A percentile compares a stretch with the other conserved stretches of the same genome.
Conservation (phyloP, 2,113 vertebrate genomes). For the Mesembrinibis cayennensis region DNA sequence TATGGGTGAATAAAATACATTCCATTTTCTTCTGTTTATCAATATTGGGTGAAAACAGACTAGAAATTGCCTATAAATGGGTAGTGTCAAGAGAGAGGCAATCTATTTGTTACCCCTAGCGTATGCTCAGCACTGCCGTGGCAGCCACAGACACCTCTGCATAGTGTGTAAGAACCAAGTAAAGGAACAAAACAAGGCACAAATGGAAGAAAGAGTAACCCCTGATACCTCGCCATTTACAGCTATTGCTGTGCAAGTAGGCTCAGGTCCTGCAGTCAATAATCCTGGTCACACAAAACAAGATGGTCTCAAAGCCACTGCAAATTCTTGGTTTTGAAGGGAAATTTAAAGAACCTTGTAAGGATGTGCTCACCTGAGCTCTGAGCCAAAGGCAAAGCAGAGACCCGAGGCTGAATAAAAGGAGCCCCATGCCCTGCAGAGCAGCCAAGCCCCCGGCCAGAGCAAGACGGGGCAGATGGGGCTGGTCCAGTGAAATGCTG, state of each 20-base stretch:
- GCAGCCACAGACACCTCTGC: neutral
- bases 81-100: neutral
- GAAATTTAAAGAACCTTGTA: neutral
- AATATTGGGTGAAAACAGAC: slow-evolving; percentile 33
- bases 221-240: neutral
- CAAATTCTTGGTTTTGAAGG: neutral
- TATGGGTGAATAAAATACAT: slow-evolving; percentile 43
- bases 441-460: neutral
- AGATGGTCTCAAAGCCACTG: neutral
- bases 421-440: neutral
- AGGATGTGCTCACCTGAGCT: neutral
- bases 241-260: neutral
- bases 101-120: neutral
- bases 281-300: neutral
- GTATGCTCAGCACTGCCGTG: neutral
- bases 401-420: neutral
- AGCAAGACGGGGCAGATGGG: neutral
- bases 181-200: neutral
- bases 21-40: slow-evolving; percentile 34
- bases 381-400: neutral
- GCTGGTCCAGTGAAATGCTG: neutral
- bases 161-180: neutral
- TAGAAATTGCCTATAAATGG: slow-evolving; percentile 30
- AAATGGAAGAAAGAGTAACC: neutral
- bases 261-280: neutral